These are phyloP conservation scores for Chrysolina haemoptera DNA, from an alignment of 2,888 invertebrate genomes.

Conservation along the genomic window DNA sequence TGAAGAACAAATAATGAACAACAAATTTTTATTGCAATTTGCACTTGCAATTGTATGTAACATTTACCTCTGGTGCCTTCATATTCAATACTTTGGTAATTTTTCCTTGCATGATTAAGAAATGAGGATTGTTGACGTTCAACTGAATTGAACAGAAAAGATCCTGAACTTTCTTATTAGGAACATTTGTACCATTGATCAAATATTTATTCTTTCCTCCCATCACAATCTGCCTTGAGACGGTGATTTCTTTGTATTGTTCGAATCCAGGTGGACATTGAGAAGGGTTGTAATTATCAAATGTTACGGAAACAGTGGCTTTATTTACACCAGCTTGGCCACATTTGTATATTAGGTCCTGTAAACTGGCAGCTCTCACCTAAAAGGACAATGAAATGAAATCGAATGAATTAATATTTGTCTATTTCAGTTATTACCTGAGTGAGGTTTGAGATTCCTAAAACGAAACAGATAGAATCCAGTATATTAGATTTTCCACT, in stretches of 20 bases:
- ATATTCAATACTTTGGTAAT: slow-evolving; percentile 99
- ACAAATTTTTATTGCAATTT: too few species aligned
- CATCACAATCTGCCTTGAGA: slow-evolving; percentile 91
- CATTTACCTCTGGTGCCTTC: slow-evolving; percentile 93
- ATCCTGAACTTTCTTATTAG: slow-evolving; percentile 92
- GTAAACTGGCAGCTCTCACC: slow-evolving; percentile 92
- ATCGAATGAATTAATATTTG: slow-evolving; percentile 12
- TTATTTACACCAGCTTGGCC: slow-evolving; percentile 97
- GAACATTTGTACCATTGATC: slow-evolving; percentile 93
- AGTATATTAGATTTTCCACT: slow-evolving; percentile 98
- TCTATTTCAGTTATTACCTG: slow-evolving; percentile 77
- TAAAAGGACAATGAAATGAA: slow-evolving; percentile 64
- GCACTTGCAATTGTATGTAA: too few species aligned
- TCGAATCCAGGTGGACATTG: slow-evolving; percentile 95
- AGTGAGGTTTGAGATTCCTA: slow-evolving; percentile 93
- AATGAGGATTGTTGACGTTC: slow-evolving; percentile 99
- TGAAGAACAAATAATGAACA: too few species aligned
- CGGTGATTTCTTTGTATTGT: slow-evolving; percentile 89
- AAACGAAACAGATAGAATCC: slow-evolving; percentile 97
- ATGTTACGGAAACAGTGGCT: slow-evolving; percentile 95
- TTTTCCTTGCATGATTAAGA: slow-evolving; percentile 99
- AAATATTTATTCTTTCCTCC: slow-evolving; percentile 94
- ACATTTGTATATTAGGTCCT: slow-evolving; percentile 97
- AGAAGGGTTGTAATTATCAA: slow-evolving; percentile 89
- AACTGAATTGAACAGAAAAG: slow-evolving; percentile 97